Base-by-base conservation (phyloP, 2,888 invertebrate genomes). In the Cheilosia pagana region DNA sequence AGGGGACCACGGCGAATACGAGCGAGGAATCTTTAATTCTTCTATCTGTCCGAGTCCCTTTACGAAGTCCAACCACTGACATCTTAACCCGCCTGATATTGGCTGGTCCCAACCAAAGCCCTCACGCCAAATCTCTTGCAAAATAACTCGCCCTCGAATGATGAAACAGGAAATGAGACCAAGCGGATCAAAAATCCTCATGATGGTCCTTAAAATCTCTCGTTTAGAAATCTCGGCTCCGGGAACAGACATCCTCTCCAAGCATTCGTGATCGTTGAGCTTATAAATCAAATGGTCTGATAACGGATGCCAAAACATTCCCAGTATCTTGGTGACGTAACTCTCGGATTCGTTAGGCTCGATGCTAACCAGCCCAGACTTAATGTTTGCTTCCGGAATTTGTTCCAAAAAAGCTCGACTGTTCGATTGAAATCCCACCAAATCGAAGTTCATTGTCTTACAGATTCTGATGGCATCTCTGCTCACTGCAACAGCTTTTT, bases 181-280 rank as follows among this genome's bases (percentile, higher is more conserved):
- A 48, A 77, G 41, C 1, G 70, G 70, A 39, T 70, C 70, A 39
- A 70, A 76, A 3, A 70, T 39, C 35, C 55, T 70, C 62, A 77
- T 62, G 0, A 77, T 55, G 14, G 62, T 55, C 59, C 48, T 48
- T n/a, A 77, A 48, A 6, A 70, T 55, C 5, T 62, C 53, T 55
- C 48, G 5, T 48, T 77, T 78, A 7, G 63, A 65, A 19, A 65
- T 12, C 0, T 43, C n/a, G 6, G 16, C 1, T 16, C 14, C 39
- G 7, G 6, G 39, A 39, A 12, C 39, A 14, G 39, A 6, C 50
- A 57, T 57, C 25, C 35, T 28, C 4, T 35, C 48, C 12, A 48
- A 28, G 7, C 25, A 28, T n/a, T 67, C 67, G 14, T 76, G 14
- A 0, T 23, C 57, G 23, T 31, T 3, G 16, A 70, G 6, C n/a